Conservation (phyloP, 2,113 vertebrate species). For the Leucopternis melanops region DNA sequence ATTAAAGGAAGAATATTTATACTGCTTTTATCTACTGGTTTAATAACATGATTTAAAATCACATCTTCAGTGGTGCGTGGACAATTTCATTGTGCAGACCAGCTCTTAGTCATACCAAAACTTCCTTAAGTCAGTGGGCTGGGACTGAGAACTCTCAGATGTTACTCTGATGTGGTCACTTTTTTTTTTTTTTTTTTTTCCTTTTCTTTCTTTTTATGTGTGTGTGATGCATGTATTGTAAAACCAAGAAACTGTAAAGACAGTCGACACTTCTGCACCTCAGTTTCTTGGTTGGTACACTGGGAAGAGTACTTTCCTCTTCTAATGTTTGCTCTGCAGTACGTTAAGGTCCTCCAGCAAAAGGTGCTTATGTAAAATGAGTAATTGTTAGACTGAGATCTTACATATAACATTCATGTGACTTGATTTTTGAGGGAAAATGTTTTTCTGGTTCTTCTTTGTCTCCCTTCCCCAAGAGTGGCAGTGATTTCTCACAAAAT, state of each 20-base stretch:
- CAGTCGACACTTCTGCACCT: not conserved
- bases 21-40: constrained; percentile 30
- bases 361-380: not conserved
- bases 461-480: not conserved
- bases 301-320: not conserved
- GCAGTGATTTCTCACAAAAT: not conserved
- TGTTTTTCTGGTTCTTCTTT: not conserved
- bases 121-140: not conserved
- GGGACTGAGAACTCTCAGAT: not conserved
- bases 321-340: not conserved
- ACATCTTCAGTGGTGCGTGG: not conserved
- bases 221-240: not conserved
- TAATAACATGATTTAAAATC: not conserved
- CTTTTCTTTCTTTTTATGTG: not conserved
- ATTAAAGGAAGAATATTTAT: constrained; percentile 36
- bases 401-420: not conserved
- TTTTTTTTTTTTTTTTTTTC: not conserved
- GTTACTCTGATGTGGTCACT: not conserved
- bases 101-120: not conserved
- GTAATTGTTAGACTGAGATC: not conserved
- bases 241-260: not conserved
- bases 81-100: not conserved
- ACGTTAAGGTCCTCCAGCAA: not conserved
- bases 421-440: not conserved
- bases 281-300: not conserved